Evolutionary conservation across 2,888 invertebrate genomes (phyloP), one percentile per base, ranked within the genome.

Genomic region (Nebria salina): DNA sequence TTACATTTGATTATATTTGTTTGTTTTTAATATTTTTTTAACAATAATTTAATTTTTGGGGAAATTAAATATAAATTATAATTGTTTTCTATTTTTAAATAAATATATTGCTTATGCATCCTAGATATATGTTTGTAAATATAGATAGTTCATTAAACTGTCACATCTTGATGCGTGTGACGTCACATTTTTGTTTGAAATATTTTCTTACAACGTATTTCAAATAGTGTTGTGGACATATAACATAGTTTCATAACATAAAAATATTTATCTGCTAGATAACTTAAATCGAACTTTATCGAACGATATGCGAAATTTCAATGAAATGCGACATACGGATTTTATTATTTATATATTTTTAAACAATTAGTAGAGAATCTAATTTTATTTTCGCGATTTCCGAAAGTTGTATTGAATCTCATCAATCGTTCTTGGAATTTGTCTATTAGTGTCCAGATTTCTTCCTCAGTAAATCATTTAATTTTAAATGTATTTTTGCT

Each of bases 111-210:
- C 54, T 7, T 13, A 54, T 54, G 7, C 54, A 11, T 13, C 54
- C 54, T 7, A 7, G 8, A 54, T 7, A 13, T 54, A 54, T 54
- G 54, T 54, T 54, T 54, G 7, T 54, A 54, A 54, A 54, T 54
- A 54, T 54, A 54, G 54, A 54, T 54, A 54, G 54, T 54, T 54
- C 54, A 54, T 54, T 54, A 54, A 54, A 54, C 54, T 54, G 54
- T 54, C 54, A 6, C 54, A 54, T 54, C 54, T 54, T 54, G 54
- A 54, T 11, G 54, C 8, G 4, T 11, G 54, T 54, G 54, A 54
- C 54, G 54, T 54, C 54, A 54, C 13, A 54, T 54, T 54, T 54
- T 6, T 54, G 7, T 54, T 6, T 54, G 4, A 5, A 6, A 68
- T 68, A 11, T 68, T 68, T 68, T 25, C 4, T 68, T 20, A 20